Evolutionary conservation across 2,113 vertebrate species (phyloP).

Genomic region (Megaceryle torquata): DNA sequence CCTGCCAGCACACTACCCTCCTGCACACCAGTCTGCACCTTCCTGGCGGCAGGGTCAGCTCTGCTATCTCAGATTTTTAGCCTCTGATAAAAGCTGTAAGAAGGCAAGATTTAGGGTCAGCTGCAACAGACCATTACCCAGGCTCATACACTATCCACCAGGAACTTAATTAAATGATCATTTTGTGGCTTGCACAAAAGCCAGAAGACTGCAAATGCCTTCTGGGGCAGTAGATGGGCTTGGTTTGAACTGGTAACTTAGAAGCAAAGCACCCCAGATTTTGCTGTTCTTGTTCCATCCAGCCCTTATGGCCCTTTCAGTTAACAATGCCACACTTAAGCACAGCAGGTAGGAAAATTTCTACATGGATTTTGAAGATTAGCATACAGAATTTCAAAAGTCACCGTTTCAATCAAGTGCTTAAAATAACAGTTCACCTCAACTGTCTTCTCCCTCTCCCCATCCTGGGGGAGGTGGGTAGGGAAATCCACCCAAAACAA

Average conservation of each 20-base stretch:
- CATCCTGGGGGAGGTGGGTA: no score
- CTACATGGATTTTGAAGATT: constrained; percentile 3
- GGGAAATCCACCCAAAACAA: not conserved
- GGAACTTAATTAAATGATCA: not conserved
- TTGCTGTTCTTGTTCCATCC: not conserved
- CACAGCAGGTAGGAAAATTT: constrained; percentile 30
- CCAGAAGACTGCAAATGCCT: not conserved
- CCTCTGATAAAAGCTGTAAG: not conserved
- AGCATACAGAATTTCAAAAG: not conserved
- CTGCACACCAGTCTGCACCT: rapidly evolving
- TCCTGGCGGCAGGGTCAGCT: rapidly evolving
- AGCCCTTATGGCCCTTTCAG: not conserved
- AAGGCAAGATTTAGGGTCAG: constrained; percentile 19
- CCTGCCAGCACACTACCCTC: not conserved
- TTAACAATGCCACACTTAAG: not conserved
- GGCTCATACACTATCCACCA: not conserved
- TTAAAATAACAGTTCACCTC: constrained; percentile 17
- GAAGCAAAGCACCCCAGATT: not conserved
- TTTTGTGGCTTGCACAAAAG: constrained; percentile 8
- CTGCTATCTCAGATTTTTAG: not conserved
- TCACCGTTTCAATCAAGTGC: not conserved
- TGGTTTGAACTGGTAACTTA: not conserved
- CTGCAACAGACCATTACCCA: not conserved
- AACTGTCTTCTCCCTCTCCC: not conserved
- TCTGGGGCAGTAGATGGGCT: not conserved